Evolutionary conservation across 2,113 vertebrate species (phyloP).

Genomic region (Sturnira hondurensis): DNA sequence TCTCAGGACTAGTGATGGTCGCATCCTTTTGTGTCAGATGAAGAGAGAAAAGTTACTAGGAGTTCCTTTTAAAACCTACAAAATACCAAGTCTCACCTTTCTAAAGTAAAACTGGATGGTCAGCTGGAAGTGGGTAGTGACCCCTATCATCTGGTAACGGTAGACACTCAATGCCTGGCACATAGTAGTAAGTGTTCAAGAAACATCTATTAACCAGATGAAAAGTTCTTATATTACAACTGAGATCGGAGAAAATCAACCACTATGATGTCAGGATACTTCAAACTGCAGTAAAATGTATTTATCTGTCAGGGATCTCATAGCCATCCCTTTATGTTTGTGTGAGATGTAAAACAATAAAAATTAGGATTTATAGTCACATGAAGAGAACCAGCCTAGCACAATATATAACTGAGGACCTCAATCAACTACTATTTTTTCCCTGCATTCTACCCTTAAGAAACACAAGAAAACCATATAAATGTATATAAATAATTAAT

Average conservation of each 20-base stretch:
- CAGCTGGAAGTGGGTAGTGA: neutral
- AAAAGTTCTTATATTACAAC: neutral
- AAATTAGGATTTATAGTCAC: neutral
- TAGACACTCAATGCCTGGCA: neutral
- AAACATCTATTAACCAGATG: neutral
- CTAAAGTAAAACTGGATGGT: neutral
- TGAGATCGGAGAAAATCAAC: neutral
- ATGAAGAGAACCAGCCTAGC: neutral
- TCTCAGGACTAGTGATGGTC: neutral
- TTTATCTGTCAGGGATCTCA: neutral
- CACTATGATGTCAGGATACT: neutral
- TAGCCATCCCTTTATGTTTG: neutral
- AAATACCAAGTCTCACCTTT: neutral
- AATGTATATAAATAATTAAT: neutral
- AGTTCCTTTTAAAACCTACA: neutral
- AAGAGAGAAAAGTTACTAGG: neutral
- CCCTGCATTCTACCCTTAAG: neutral
- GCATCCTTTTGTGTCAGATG: neutral
- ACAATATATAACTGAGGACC: neutral
- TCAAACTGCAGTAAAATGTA: neutral
- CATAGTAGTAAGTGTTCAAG: neutral
- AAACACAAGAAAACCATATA: neutral
- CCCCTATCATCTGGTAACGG: neutral
- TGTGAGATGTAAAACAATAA: neutral
- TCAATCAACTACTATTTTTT: neutral